Base-by-base conservation (phyloP, 2,113 vertebrate genomes). In the Salvator merianae region DNA sequence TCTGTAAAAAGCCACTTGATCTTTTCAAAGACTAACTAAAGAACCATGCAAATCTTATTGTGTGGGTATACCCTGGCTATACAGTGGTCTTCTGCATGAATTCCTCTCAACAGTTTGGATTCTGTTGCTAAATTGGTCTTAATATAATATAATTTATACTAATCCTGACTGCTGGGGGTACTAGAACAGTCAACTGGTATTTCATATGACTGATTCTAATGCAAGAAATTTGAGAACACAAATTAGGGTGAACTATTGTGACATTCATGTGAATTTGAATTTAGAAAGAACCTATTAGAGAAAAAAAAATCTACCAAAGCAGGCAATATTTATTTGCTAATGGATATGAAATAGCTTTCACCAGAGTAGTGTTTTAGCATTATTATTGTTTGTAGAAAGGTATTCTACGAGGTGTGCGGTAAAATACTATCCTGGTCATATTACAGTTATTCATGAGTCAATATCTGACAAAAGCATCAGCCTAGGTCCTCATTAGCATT, bases 121-220 rank as follows among this genome's bases (percentile, higher is more conserved):
- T 50, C 73, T 74, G 26, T n/a, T 38, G 53, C n/a, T 36, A 53
- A 73, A 62, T 13, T 70, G 24, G 74, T 53, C 43, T 72, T 83
- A 87, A 87, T 53, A 59, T 30, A 72, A 82, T 78, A 59, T 87
- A 83, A 83, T 79, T 55, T 74, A 83, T 4, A n/a, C 81, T 81
- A 43, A 59, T 78, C 40, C 43, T 36, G 40, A 75, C 47, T 78
- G n/a, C 74, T 55, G 40, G 0, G 59, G 13, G 66, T 34, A 10
- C 55, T 2, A 63, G 53, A 28, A 84, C 30, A 38, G 18, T 4
- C 22, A 73, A 47, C 24, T 55, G 50, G 38, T 22, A 85, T 79
- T 68, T 87, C 53, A 43, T 38, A 32, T 9, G 12, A 30, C 28
- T 84, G 62, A 86, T 40, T 79, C 43, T 87, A 85, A 86, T 77